Evolutionary conservation across 2,797 vertebrate genomes (phyloP).

Genomic region (Phoxinus dragarum): DNA sequence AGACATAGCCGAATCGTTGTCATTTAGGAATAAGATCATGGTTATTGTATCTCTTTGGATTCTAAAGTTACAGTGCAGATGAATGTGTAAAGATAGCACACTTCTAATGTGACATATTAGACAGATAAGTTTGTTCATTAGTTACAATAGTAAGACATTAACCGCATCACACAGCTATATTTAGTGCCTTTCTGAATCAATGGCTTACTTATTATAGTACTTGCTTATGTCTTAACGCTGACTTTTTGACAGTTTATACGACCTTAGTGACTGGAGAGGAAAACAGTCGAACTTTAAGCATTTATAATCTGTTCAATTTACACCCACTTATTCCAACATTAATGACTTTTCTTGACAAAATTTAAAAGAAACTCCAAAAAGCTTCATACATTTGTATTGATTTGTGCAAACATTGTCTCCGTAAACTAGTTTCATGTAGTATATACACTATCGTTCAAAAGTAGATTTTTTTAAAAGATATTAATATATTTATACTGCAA

Average conservation of each 20-base stretch:
- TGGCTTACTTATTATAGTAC: constrained; percentile 28
- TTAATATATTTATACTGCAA: neutral
- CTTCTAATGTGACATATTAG: constrained; percentile 9
- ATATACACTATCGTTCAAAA: neutral
- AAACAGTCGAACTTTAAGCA: neutral
- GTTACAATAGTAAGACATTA: constrained; percentile 31
- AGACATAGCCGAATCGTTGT: neutral
- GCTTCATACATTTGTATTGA: neutral
- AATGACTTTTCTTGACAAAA: neutral
- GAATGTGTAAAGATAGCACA: neutral
- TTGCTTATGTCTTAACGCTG: neutral
- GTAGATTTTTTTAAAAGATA: neutral
- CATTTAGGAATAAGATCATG: neutral
- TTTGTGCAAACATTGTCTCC: neutral
- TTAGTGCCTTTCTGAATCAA: neutral
- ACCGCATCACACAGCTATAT: neutral
- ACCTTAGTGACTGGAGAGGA: neutral
- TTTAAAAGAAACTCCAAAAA: neutral
- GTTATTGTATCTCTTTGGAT: neutral
- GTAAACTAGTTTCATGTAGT: neutral
- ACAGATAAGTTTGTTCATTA: constrained; percentile 18
- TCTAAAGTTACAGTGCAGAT: neutral
- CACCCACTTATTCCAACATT: neutral
- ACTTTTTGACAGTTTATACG: neutral
- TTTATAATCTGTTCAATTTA: neutral